These are phyloP conservation scores for Rhodophaea formosa DNA, from an alignment of 2,888 invertebrate genomes.

Conservation along the genomic window DNA sequence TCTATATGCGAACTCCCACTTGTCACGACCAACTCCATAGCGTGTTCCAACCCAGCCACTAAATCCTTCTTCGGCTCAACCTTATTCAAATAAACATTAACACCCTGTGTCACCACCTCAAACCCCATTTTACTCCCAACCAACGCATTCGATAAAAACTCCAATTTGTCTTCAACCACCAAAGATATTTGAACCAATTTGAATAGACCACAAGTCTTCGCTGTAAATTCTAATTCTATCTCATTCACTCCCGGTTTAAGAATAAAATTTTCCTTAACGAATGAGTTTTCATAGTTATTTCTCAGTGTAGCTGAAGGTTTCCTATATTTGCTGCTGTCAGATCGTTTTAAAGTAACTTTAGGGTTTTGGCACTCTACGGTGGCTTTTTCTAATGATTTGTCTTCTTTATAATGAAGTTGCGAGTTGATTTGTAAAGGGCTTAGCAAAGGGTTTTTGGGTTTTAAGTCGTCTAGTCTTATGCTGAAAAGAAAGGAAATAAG, in stretches of 20 bases:
- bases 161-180: slow-evolving; percentile 83
- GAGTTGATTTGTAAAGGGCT: slow-evolving; percentile 84
- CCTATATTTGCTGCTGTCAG: slow-evolving; percentile 86
- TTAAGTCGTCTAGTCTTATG: slow-evolving; percentile 82
- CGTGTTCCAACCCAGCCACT: slow-evolving; percentile 90
- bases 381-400: slow-evolving; percentile 88
- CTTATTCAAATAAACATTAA: slow-evolving; percentile 73
- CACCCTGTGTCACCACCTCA: slow-evolving; percentile 79
- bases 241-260: slow-evolving; percentile 85
- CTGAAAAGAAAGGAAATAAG: slow-evolving; percentile 47
- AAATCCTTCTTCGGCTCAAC: slow-evolving; percentile 84
- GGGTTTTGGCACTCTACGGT: slow-evolving; percentile 86
- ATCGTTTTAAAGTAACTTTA: slow-evolving; percentile 83
- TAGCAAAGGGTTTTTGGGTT: slow-evolving; percentile 81
- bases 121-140: slow-evolving; percentile 77
- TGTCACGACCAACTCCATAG: slow-evolving; percentile 86
- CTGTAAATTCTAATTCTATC: slow-evolving; percentile 81
- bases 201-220: slow-evolving; percentile 85
- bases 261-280: slow-evolving; percentile 72
- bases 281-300: slow-evolving; percentile 83
- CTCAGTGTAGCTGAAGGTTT: slow-evolving; percentile 85
- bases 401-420: slow-evolving; percentile 90
- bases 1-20: slow-evolving; percentile 89
- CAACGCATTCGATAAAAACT: slow-evolving; percentile 85
- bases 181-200: slow-evolving; percentile 86